phyloP scores from a whole-genome alignment of 2,797 vertebrate species.

The Rhinella marina region DNA sequence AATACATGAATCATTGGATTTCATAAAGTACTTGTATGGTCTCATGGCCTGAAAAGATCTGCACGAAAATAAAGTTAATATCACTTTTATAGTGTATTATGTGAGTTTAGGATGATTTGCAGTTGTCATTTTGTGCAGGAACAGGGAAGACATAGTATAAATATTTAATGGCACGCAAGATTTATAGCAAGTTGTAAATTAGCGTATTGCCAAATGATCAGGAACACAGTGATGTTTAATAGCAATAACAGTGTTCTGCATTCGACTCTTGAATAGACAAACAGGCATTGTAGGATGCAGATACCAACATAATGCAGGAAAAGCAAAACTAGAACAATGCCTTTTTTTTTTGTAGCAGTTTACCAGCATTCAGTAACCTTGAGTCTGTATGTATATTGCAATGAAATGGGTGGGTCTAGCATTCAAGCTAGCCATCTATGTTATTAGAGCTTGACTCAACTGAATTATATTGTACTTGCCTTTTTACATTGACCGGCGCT shows the following conservation, averaged over 20 bases:
- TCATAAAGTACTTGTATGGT: slow-evolving; percentile 39
- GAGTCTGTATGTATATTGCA: neutral
- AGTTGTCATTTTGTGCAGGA: slow-evolving; percentile 59
- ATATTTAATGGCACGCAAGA: slow-evolving; percentile 60
- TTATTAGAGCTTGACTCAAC: neutral
- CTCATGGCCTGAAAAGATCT: slow-evolving; percentile 25
- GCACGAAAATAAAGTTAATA: slow-evolving; percentile 46
- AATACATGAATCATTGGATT: slow-evolving; percentile 38
- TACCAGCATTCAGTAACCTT: neutral
- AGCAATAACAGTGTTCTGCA: slow-evolving; percentile 50
- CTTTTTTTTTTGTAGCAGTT: neutral
- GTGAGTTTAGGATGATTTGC: slow-evolving; percentile 59
- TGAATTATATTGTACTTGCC: neutral
- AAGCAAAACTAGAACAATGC: neutral
- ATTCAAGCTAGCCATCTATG: neutral
- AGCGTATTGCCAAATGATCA: slow-evolving; percentile 59
- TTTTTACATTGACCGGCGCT: too few relatives aligned
- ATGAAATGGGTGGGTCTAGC: neutral
- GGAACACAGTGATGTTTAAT: slow-evolving; percentile 57
- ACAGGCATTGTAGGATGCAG: slow-evolving; percentile 31
- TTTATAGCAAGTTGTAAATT: slow-evolving; percentile 59
- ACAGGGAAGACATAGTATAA: slow-evolving; percentile 55
- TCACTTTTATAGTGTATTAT: slow-evolving; percentile 53
- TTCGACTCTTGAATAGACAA: slow-evolving; percentile 49
- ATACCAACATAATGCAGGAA: slow-evolving; percentile 6